Conservation (phyloP, 2,113 vertebrate species). For the Atlantisia rogersi region DNA sequence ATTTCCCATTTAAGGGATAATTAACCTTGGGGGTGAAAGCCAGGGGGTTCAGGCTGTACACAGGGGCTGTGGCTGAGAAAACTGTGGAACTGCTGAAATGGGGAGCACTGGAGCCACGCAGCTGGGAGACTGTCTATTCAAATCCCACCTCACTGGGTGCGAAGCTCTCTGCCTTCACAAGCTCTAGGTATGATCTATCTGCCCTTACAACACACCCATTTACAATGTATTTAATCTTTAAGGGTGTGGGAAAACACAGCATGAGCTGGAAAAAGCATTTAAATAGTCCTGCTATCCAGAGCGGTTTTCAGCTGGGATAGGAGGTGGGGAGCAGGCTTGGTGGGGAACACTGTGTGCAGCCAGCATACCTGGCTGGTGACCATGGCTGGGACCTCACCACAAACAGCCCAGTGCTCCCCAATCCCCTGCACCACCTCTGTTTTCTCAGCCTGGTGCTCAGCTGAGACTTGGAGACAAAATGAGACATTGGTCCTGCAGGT, state of each 20-base stretch:
- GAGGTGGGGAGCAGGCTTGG: neutral
- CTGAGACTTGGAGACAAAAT: neutral
- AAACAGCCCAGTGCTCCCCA: accelerated
- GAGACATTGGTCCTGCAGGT: neutral
- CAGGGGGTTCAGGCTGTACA: neutral
- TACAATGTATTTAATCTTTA: neutral
- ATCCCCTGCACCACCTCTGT: neutral
- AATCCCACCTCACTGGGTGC: neutral
- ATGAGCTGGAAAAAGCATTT: neutral
- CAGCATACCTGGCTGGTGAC: accelerated
- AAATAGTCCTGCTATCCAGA: accelerated
- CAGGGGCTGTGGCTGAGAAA: neutral
- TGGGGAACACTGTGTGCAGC: neutral
- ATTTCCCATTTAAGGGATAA: neutral
- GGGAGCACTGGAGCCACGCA: neutral
- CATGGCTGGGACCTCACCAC: neutral
- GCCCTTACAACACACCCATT: neutral
- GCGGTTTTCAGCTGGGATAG: neutral
- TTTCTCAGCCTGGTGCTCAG: neutral
- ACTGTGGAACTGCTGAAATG: accelerated
- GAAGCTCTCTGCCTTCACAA: neutral
- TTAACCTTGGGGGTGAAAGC: neutral
- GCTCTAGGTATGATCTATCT: neutral
- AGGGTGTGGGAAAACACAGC: neutral
- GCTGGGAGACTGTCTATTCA: neutral